These are phyloP conservation scores for Eupithecia centaureata DNA, from an alignment of 2,888 invertebrate species.

Conservation along the genomic window DNA sequence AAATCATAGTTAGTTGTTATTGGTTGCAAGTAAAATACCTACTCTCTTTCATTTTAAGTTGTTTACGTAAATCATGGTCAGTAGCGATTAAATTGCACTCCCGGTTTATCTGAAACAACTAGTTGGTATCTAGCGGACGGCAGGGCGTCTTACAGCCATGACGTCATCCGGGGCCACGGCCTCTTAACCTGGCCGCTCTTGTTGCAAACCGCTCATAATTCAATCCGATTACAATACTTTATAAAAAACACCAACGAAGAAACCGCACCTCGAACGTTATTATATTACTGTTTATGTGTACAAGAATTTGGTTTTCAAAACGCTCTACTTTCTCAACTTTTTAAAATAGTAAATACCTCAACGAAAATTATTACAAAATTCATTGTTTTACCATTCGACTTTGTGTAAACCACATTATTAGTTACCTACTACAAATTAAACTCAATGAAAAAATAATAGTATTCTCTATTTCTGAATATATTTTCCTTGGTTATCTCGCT, in stretches of 20 bases:
- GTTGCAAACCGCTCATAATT: conserved; percentile 58
- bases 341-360: neutral
- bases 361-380: neutral
- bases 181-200: conserved; percentile 66
- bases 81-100: conserved; percentile 47
- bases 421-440: neutral
- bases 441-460: too few relatives aligned
- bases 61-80: conserved; percentile 42
- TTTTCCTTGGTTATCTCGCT: neutral
- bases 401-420: neutral
- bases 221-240: conserved; percentile 57
- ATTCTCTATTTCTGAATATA: neutral
- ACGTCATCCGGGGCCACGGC: conserved; percentile 65
- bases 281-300: too few relatives aligned
- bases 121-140: conserved; percentile 63
- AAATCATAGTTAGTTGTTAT: neutral
- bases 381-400: neutral
- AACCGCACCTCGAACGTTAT: neutral
- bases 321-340: too few relatives aligned
- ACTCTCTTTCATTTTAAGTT: conserved; percentile 17
- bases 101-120: conserved; percentile 60
- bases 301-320: neutral
- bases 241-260: conserved; percentile 22
- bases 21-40: neutral
- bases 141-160: conserved; percentile 56